Evolutionary conservation across 2,797 vertebrate genomes (phyloP).

Genomic region (Philypnodon macrostomus): DNA sequence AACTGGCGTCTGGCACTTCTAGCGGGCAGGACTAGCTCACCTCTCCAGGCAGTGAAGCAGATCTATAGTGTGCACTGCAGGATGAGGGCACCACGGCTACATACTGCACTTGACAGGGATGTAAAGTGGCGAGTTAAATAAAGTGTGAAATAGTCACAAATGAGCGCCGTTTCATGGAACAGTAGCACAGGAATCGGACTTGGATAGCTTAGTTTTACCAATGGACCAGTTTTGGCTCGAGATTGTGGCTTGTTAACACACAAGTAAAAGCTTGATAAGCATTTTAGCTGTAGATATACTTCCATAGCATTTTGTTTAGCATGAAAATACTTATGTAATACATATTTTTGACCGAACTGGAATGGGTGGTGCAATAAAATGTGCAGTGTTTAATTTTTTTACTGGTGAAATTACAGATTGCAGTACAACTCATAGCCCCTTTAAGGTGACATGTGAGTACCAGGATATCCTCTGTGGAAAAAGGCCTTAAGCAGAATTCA

Average conservation of each 20-base stretch:
- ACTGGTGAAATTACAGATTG: not conserved
- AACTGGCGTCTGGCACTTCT: conserved; percentile 65
- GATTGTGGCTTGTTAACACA: conserved; percentile 64
- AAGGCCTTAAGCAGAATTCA: too few relatives aligned
- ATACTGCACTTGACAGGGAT: conserved; percentile 72
- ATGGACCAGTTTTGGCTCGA: too few relatives aligned
- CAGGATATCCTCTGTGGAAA: too few relatives aligned
- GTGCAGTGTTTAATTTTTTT: not conserved
- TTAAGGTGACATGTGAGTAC: too few relatives aligned
- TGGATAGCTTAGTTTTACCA: conserved; percentile 65
- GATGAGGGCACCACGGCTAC: conserved; percentile 52
- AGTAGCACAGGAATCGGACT: conserved; percentile 60
- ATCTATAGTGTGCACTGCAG: conserved; percentile 56
- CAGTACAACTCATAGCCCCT: too few relatives aligned
- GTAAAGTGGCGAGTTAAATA: conserved; percentile 78
- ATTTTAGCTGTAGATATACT: too few relatives aligned
- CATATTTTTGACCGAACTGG: too few relatives aligned
- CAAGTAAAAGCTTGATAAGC: not conserved
- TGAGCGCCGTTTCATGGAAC: conserved; percentile 72
- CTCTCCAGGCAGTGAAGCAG: conserved; percentile 63
- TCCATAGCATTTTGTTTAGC: too few relatives aligned
- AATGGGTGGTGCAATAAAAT: not conserved
- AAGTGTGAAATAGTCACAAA: conserved; percentile 82
- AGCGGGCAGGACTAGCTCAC: conserved; percentile 55
- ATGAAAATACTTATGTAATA: too few relatives aligned